A percentile compares a stretch with the other conserved stretches of the same genome.
Conservation (phyloP, 2,888 invertebrate genomes). For the Pyrocoelia pectoralis region DNA sequence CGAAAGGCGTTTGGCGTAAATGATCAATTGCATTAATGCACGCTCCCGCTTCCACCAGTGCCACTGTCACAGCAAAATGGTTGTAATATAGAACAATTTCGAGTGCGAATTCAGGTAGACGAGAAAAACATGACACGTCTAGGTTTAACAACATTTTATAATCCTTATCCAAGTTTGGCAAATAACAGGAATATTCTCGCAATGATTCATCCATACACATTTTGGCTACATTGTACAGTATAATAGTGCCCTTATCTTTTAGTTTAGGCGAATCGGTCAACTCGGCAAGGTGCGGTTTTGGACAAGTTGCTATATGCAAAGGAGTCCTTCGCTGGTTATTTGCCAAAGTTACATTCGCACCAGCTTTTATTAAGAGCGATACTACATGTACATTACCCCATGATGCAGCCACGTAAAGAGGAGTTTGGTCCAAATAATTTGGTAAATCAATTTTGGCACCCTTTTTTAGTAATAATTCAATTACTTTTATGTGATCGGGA, state of each 20-base stretch:
- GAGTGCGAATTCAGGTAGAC: too few relatives aligned
- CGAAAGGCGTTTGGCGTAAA: too few relatives aligned
- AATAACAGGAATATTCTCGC: neutral
- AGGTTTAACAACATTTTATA: neutral
- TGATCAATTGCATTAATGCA: too few relatives aligned
- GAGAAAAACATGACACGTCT: too few relatives aligned
- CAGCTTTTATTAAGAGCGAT: neutral
- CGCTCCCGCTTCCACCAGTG: too few relatives aligned
- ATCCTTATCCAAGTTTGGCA: neutral
- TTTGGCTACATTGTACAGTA: neutral
- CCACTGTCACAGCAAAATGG: too few relatives aligned
- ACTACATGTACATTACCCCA: neutral
- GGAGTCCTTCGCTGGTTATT: neutral
- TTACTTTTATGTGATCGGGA: neutral
- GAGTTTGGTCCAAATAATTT: neutral
- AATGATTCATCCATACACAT: neutral
- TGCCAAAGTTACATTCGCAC: neutral
- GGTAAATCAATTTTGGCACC: neutral
- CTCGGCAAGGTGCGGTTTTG: neutral
- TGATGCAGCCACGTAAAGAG: neutral
- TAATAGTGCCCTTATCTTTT: neutral
- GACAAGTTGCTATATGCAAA: neutral
- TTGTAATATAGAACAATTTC: too few relatives aligned
- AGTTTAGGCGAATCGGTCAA: neutral
- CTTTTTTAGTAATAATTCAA: neutral